phyloP scores from a whole-genome alignment of 2,888 invertebrate species.

The Acanthosoma haemorrhoidale region DNA sequence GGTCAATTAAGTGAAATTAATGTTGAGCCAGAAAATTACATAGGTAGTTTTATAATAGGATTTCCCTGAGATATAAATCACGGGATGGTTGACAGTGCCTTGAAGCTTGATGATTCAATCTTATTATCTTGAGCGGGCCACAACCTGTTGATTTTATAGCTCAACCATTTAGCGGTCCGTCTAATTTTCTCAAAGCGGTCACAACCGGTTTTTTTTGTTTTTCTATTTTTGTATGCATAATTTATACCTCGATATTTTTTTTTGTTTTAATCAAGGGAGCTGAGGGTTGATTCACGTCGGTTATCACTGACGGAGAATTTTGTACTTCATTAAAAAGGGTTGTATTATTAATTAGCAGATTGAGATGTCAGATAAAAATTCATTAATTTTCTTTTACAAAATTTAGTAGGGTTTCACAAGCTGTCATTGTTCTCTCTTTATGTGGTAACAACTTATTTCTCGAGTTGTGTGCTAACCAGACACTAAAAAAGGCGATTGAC shows the following conservation, averaged over 20 bases:
- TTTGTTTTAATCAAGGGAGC: background rate
- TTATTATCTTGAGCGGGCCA: background rate
- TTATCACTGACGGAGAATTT: background rate
- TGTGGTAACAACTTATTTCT: too few species aligned
- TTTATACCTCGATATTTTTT: background rate
- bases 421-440: too few species aligned
- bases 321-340: background rate
- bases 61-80: background rate
- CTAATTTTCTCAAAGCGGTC: background rate
- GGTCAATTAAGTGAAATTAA: too few species aligned
- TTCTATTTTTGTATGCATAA: background rate
- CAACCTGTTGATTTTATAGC: background rate
- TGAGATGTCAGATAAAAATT: background rate
- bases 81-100: too few species aligned
- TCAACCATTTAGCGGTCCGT: background rate
- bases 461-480: too few species aligned
- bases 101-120: background rate
- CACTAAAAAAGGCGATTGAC: too few species aligned
- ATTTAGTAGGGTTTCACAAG: too few species aligned
- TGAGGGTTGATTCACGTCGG: background rate
- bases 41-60: too few species aligned
- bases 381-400: too few species aligned
- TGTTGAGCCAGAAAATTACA: too few species aligned
- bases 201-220: background rate
- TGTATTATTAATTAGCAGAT: background rate